Conservation (phyloP, 2,113 vertebrate species). For the Tragelaphus strepsiceros region DNA sequence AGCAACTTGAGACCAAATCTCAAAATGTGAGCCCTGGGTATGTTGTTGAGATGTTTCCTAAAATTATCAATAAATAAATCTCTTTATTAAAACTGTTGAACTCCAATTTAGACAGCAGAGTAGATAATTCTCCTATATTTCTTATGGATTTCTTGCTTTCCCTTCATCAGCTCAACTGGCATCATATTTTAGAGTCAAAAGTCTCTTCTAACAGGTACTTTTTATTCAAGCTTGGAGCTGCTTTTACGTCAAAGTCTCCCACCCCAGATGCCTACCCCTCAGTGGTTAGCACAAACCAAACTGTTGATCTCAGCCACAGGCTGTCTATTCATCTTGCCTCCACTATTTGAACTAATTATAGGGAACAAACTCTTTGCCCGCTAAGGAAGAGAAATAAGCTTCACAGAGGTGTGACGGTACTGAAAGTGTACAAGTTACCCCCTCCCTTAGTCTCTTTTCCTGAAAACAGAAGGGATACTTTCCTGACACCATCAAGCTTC, state of each 20-base stretch:
- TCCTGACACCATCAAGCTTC: conserved; percentile 48
- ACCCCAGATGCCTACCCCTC: conserved; percentile 24
- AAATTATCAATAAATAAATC: conserved; percentile 14
- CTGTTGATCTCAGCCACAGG: conserved; percentile 38
- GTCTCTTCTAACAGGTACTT: conserved; percentile 34
- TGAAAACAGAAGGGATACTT: conserved; percentile 52
- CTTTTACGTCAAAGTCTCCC: not conserved
- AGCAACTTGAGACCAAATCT: not conserved
- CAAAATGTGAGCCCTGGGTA: not conserved
- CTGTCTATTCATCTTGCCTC: conserved; percentile 35
- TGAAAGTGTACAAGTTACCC: conserved; percentile 27
- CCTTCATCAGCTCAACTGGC: conserved; percentile 23
- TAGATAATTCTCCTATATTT: conserved; percentile 40
- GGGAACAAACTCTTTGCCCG: conserved; percentile 45
- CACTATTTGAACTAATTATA: conserved; percentile 55
- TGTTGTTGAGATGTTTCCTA: not conserved
- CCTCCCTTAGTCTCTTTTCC: not conserved
- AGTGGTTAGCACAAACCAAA: conserved; percentile 11
- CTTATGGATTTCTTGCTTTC: conserved; percentile 44
- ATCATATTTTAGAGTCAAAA: conserved; percentile 29
- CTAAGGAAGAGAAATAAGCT: conserved; percentile 50
- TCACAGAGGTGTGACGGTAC: conserved; percentile 32
- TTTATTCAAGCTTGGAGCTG: conserved; percentile 31
- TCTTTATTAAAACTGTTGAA: conserved; percentile 7
- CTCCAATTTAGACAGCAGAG: not conserved